Conservation (phyloP, 2,797 vertebrate genomes). For the Bucorvus abyssinicus region DNA sequence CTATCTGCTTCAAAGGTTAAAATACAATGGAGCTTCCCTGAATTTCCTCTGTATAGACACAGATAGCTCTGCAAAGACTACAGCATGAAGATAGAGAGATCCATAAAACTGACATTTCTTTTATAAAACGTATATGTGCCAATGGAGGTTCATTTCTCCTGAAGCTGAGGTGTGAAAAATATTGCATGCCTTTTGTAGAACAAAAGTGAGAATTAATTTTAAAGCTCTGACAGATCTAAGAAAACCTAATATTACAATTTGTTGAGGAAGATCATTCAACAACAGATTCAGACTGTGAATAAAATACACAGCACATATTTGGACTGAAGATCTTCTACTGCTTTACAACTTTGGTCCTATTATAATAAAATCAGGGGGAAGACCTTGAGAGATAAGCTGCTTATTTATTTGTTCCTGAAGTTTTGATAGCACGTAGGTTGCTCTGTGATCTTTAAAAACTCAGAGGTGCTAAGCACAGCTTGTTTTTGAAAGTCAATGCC, state of each 20-base stretch:
- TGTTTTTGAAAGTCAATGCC: conserved; percentile 75
- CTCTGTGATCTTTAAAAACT: conserved; percentile 69
- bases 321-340: conserved; percentile 2
- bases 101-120: background rate
- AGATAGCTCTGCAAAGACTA: conserved; percentile 3
- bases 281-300: conserved; percentile 36
- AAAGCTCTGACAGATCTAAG: conserved; percentile 25
- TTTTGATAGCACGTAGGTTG: conserved; percentile 60
- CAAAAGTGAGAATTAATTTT: conserved; percentile 40
- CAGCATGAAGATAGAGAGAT: background rate
- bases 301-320: conserved; percentile 31
- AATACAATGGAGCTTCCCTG: conserved; percentile 17
- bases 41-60: conserved; percentile 12
- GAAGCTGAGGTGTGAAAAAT: conserved; percentile 35
- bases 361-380: conserved; percentile 62
- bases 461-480: conserved; percentile 74
- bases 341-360: conserved; percentile 56
- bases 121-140: background rate
- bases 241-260: background rate
- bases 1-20: conserved; percentile 21
- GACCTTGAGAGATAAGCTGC: conserved; percentile 53
- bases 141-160: background rate
- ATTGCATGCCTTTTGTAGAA: background rate
- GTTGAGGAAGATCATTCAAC: background rate
- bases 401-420: conserved; percentile 67